phyloP scores from a whole-genome alignment of 2,113 vertebrate genomes.

The Megaceryle maxima region DNA sequence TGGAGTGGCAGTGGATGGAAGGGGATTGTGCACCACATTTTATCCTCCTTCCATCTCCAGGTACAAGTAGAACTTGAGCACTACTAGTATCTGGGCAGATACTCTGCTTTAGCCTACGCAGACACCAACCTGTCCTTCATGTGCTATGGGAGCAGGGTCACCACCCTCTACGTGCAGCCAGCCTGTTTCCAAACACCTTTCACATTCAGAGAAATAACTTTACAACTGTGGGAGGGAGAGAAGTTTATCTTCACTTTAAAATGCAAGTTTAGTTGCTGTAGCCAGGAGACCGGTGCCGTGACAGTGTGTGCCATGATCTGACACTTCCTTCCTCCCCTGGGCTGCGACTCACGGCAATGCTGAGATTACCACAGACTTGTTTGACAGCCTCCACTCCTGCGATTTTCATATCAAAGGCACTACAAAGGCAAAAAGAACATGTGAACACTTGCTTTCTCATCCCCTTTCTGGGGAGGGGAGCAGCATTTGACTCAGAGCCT shows the following conservation, averaged over 20 bases:
- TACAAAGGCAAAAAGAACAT: slow-evolving; percentile 8
- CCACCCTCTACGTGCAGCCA: not conserved
- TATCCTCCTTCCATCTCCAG: not conserved
- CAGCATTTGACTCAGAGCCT: slow-evolving; percentile 1
- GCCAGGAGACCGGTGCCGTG: accelerated
- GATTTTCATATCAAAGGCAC: slow-evolving; percentile 38
- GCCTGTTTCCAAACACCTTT: not conserved
- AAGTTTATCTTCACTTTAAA: not conserved
- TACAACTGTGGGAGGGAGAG: not conserved
- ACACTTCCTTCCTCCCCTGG: not conserved
- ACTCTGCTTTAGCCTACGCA: not conserved
- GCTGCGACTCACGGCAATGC: not conserved
- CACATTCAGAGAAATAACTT: not conserved
- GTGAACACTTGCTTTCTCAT: slow-evolving; percentile 23
- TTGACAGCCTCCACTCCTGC: not conserved
- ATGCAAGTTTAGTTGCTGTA: not conserved
- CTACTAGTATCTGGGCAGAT: not conserved
- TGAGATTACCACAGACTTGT: not conserved
- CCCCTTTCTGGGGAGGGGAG: not conserved
- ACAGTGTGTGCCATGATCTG: not conserved
- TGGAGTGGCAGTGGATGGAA: not conserved
- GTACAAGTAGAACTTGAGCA: not conserved
- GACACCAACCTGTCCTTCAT: not conserved
- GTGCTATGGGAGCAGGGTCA: not conserved
- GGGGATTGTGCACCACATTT: not conserved